A percentile compares a stretch with the other conserved stretches of the same genome.
phyloP scores from a whole-genome alignment of 2,113 vertebrate species.

The Phylloscopus whistleri region DNA sequence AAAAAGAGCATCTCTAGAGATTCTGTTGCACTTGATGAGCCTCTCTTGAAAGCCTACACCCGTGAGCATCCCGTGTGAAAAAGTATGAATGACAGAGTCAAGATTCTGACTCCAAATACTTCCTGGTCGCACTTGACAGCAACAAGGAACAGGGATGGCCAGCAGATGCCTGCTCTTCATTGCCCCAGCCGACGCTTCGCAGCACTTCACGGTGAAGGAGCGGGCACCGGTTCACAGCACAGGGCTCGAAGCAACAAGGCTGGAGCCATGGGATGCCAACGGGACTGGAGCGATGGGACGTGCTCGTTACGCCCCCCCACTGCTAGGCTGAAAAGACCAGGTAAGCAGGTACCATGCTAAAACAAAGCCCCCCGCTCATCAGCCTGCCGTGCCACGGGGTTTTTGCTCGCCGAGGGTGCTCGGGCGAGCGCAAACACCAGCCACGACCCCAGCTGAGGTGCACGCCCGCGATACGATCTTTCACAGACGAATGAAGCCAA shows the following conservation, averaged over 20 bases:
- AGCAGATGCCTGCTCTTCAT: background rate
- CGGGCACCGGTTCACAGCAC: accelerated
- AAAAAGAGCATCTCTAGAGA: background rate
- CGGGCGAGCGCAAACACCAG: background rate
- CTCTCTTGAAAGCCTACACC: background rate
- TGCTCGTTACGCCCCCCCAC: background rate
- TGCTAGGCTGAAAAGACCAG: background rate
- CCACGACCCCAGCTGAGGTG: background rate
- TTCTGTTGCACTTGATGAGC: background rate
- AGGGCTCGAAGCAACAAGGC: background rate
- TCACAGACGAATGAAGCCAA: background rate
- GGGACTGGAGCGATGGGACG: background rate
- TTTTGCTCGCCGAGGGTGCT: background rate
- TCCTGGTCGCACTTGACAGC: background rate
- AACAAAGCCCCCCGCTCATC: accelerated
- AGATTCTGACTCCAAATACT: background rate
- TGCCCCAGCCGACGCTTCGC: background rate
- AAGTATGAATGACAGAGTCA: background rate
- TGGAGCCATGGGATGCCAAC: background rate
- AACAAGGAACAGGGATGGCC: background rate
- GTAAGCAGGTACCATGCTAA: background rate
- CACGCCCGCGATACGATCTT: conserved; percentile 19
- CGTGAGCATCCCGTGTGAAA: background rate
- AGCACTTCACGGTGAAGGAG: background rate
- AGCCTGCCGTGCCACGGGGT: background rate